phyloP scores from a whole-genome alignment of 2,113 vertebrate genomes.

The Zeus faber region DNA sequence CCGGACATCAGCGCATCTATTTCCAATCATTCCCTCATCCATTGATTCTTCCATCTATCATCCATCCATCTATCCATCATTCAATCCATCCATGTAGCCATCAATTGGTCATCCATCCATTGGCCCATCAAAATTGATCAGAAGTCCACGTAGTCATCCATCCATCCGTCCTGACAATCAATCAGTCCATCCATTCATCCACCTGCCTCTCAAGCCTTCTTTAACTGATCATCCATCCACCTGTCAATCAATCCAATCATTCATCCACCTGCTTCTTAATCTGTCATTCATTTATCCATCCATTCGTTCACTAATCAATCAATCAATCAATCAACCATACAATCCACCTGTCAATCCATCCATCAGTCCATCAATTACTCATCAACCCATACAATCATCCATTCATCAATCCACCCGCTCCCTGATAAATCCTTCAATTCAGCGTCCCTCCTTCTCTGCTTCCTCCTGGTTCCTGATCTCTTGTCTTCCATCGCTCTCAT shows the following conservation, averaged over 20 bases:
- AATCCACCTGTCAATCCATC: not conserved
- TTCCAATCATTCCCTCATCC: too few species aligned
- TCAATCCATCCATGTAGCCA: too few species aligned
- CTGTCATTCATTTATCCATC: too few species aligned
- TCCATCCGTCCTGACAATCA: not conserved
- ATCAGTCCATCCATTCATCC: not conserved
- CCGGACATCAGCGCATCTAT: too few species aligned
- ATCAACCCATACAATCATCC: too few species aligned
- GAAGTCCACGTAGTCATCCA: conserved; percentile 7
- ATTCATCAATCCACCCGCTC: not conserved
- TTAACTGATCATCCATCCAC: not conserved
- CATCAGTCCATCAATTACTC: not conserved
- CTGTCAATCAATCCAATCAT: not conserved
- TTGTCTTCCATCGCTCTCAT: not conserved
- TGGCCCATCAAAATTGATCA: not conserved
- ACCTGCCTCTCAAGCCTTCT: not conserved
- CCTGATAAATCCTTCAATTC: not conserved
- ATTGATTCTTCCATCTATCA: too few species aligned
- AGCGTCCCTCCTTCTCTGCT: not conserved
- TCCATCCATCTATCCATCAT: too few species aligned
- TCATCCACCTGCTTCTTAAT: too few species aligned
- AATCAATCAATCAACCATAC: not conserved
- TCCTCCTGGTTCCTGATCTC: too few species aligned
- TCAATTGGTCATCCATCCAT: not conserved
- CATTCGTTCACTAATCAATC: not conserved